Evolutionary conservation across 2,888 invertebrate genomes (phyloP).

Genomic region (Cantharis flavilabris): DNA sequence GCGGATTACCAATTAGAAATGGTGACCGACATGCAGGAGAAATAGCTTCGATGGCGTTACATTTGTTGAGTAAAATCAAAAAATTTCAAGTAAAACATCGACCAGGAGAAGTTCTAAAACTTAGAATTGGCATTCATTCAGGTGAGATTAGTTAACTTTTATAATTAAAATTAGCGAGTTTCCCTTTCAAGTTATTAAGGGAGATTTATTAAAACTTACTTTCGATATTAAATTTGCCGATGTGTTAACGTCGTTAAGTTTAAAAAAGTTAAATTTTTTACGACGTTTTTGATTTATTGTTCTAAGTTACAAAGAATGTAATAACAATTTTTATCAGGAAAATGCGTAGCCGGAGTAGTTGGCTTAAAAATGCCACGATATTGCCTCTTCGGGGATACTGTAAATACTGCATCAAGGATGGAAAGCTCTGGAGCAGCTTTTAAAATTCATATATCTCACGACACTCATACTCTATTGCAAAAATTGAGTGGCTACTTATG

Average conservation of each 20-base stretch:
- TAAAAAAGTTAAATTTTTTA: background rate
- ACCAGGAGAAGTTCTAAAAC: slow-evolving; percentile 68
- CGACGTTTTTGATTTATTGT: background rate
- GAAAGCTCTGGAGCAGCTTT: slow-evolving; percentile 77
- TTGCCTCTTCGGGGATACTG: slow-evolving; percentile 83
- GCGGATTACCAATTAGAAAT: slow-evolving; percentile 75
- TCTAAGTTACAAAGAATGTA: background rate
- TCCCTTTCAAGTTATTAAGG: background rate
- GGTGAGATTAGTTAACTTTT: slow-evolving; percentile 50
- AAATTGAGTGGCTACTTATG: slow-evolving; percentile 74
- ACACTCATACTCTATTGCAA: slow-evolving; percentile 68
- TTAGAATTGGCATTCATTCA: slow-evolving; percentile 75
- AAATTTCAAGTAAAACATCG: slow-evolving; percentile 71
- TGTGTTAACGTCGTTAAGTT: background rate
- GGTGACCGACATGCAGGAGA: slow-evolving; percentile 77
- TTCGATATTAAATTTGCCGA: background rate
- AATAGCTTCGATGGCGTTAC: slow-evolving; percentile 78
- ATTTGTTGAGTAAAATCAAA: slow-evolving; percentile 71
- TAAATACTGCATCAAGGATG: slow-evolving; percentile 82
- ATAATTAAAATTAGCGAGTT: background rate
- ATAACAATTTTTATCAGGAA: slow-evolving; percentile 54
- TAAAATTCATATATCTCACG: slow-evolving; percentile 76
- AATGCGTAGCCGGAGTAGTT: slow-evolving; percentile 82
- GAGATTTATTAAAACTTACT: background rate
- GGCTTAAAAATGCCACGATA: slow-evolving; percentile 84